Evolutionary conservation across 2,888 invertebrate species (phyloP), one percentile per base, ranked within the genome.

Genomic region (Caenorhabditis doughertyi): DNA sequence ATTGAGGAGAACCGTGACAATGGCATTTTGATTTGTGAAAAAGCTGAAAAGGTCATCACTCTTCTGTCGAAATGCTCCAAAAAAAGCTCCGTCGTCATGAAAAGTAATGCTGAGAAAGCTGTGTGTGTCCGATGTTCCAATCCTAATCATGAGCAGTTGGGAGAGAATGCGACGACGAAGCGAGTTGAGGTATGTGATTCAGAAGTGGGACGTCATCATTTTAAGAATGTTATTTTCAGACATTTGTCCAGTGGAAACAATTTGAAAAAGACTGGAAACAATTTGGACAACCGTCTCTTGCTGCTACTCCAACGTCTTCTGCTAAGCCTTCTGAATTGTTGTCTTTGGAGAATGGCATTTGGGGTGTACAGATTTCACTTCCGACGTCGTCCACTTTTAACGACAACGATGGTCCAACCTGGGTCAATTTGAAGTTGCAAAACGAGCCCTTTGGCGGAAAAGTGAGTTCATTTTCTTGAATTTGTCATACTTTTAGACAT

Each of bases 101-200:
- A 97, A 89, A 98, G 98, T 0, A 95, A 96, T 0, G 98, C 98
- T 3, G 99, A 99, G 93, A 99, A 99, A 93, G 98, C 99, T 92
- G 94, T 99, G 99, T 99, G 93, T 94, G 99, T 87, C 98, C 99
- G 93, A 94, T 99, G 91, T 99, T 99, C 60, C 94, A 99, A 92
- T 99, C 98, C 72, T 97, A 99, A 96, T 97, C 95, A 97, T 84
- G 99, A 99, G 93, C 98, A 99, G 93, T 97, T 97, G 35, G 98
- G 99, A 92, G 95, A 97, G 89, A 97, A 97, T 92, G 97, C n/a
- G n/a, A n/a, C 97, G 93, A 95, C 96, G 88, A 95, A 96, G 92
- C 94, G 96, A 79, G 47, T 83, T 97, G 73, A 73, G 39, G 82
- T 23, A 83, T 79, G 49, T 70, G 62, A 11, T 42, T n/a, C 35